Evolutionary conservation across 2,797 vertebrate genomes (phyloP), one percentile per base, ranked within the genome.

Genomic region (Eutrigla gurnardus): DNA sequence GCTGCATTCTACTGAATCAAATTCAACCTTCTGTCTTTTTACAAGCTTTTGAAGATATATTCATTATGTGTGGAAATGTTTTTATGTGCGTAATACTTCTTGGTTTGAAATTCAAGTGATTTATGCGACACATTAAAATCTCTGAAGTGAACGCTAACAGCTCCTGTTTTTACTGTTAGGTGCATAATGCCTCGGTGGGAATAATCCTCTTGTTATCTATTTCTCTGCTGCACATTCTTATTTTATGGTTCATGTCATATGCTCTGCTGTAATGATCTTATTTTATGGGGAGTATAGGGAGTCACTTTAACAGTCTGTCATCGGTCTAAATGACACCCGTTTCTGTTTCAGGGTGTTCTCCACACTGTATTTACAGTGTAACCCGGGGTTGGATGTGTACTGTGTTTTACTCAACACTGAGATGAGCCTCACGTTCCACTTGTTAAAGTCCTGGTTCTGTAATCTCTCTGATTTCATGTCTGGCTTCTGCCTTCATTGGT

Each of bases 241-340:
- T 83, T 90, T 89, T 84, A 89, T 78, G 80, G 66, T 65, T 83
- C 53, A 59, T 73, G 88, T 85, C 76, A 37, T 84, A 52, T 80
- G 71, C 73, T 78, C 43, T 6, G 58, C 82, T 84, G 83, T 88
- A 81, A 86, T 83, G 81, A 59, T 43, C 72, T 57, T 35, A n/a
- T 77, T 91, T 90, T 78, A 88, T 82, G 37, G 25, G 57, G 12
- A 62, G 65, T 55, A 75, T 85, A 86, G 25, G 25, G 25, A 85
- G 77, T 89, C 90, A 89, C 68, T 50, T 65, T 71, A 83, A 78
- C 67, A 65, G 65, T 59, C 75, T 75, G 83, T 47, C 80, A 49
- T 73, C 82, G 70, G 43, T 70, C 43, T 46, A 50, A 68, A 67
- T 77, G 45, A 61, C 63, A 60, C 55, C 15, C 54, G 61, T 59